Evolutionary conservation across 37 sponge, comb jelly and placozoan genomes (phyloP), one percentile per base, ranked within the genome.

Genomic region (Ianthella basta): DNA sequence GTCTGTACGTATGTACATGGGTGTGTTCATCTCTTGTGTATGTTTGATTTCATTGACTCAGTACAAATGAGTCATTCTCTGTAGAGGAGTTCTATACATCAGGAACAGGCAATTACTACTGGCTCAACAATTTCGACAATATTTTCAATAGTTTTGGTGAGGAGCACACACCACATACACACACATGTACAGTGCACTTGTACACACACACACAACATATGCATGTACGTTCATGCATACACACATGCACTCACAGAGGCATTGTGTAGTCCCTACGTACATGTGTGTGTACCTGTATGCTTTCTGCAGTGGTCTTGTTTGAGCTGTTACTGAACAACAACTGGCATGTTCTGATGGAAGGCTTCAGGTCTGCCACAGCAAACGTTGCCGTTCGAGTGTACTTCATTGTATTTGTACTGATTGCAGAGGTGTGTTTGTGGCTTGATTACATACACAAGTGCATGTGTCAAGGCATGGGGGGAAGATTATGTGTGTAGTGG

Each of bases 261-360:
- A 44, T 10, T 8, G 8, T 44, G 50, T 61, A 13, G 64, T 10
- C 10, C 64, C 24, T 44, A 8, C 8, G 3, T 8, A 44, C 8
- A 10, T 44, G 50, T 44, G 50, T 8, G 50, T 44, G 6, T 10
- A 44, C 8, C 50, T 44, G 6, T 44, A n/a, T 44, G 50, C 8
- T 3, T 44, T 44, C 50, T n/a, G n/a, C 33, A 94, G 96, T 92
- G 75, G 89, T 90, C 15, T 82, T 95, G 54, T 95, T 90, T 84
- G 88, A 90, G 55, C 84, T 91, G 75, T 88, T 95, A 93, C 86
- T 95, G 37, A 87, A 91, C 59, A 95, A 95, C 57, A 92, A 95
- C 85, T 95, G 96, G 96, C 92, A 83, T 67, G 83, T 95, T 38
- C 83, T 86, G 33, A 95, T 95, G 96, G 95, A 85, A 29, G 87